Conservation (phyloP, 2,888 invertebrate genomes). For the Epistrophe eligans region DNA sequence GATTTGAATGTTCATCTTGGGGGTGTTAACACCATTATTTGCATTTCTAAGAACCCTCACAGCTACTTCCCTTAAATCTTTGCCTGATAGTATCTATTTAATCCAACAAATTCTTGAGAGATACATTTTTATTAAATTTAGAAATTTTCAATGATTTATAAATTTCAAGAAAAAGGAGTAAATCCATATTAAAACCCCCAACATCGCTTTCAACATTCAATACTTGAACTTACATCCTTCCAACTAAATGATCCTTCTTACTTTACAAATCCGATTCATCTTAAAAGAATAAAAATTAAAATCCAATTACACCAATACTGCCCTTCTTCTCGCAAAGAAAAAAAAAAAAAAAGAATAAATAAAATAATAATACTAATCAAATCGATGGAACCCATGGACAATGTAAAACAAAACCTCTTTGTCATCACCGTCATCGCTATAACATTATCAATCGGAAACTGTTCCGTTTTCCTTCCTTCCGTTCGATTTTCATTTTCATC, state of each 20-base stretch:
- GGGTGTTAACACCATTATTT: too few relatives aligned
- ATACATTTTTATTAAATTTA: too few relatives aligned
- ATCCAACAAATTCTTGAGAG: too few relatives aligned
- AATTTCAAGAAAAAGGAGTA: too few relatives aligned
- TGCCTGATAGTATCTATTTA: too few relatives aligned
- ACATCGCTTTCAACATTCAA: not conserved
- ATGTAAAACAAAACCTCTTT: slow-evolving; percentile 58
- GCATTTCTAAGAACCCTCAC: too few relatives aligned
- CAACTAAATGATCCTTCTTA: not conserved
- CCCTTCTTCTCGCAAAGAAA: not conserved
- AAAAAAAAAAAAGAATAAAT: too few relatives aligned
- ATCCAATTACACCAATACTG: slow-evolving; percentile 56
- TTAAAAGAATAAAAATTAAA: slow-evolving; percentile 56
- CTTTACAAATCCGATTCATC: slow-evolving; percentile 14
- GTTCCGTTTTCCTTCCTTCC: slow-evolving; percentile 63
- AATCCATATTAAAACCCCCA: not conserved
- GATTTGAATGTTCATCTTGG: too few relatives aligned
- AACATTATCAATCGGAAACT: slow-evolving; percentile 69
- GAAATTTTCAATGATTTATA: too few relatives aligned
- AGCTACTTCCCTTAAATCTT: too few relatives aligned
- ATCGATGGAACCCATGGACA: slow-evolving; percentile 28
- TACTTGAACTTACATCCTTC: not conserved
- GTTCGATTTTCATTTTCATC: slow-evolving; percentile 32
- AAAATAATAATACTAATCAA: slow-evolving; percentile 1
- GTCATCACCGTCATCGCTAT: slow-evolving; percentile 34